Conservation (phyloP, 1,140 invertebrate genomes). For the Lycorma delicatula region DNA sequence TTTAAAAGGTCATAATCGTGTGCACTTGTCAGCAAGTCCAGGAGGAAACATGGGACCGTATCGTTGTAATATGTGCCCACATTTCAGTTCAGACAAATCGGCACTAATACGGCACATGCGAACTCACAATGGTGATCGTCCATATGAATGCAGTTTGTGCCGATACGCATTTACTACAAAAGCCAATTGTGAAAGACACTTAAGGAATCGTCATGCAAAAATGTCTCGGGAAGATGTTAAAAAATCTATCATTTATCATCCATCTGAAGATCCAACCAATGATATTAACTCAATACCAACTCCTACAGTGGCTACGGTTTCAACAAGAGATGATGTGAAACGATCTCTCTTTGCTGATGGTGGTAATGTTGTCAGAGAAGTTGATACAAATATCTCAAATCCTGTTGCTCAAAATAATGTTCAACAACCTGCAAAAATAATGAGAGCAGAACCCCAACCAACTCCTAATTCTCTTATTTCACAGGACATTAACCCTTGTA, state of each 20-base stretch:
- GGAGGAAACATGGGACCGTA: constrained; percentile 53
- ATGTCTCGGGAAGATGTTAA: constrained; percentile 76
- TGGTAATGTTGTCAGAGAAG: constrained; percentile 4
- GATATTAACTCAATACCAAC: constrained; percentile 35
- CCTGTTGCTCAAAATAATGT: not conserved
- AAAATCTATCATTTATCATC: constrained; percentile 74
- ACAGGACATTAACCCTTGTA: not conserved
- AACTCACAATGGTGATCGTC: constrained; percentile 88
- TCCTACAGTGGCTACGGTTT: not conserved
- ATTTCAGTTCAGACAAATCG: constrained; percentile 80
- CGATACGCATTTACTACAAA: constrained; percentile 96
- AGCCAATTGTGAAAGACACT: constrained; percentile 79
- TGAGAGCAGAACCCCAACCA: too few species aligned
- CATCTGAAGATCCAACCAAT: constrained; percentile 68
- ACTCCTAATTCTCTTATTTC: not conserved
- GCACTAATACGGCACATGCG: constrained; percentile 83
- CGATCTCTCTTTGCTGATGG: constrained; percentile 20
- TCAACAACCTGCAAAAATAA: not conserved
- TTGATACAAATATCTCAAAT: not conserved
- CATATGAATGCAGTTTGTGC: constrained; percentile 88
- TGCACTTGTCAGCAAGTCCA: constrained; percentile 51
- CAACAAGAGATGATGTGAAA: constrained; percentile 19
- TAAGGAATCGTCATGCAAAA: constrained; percentile 83
- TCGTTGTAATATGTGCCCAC: constrained; percentile 87
- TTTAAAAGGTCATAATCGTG: constrained; percentile 78